Conservation (phyloP, 2,113 vertebrate genomes). For the Hipposideros armiger region DNA sequence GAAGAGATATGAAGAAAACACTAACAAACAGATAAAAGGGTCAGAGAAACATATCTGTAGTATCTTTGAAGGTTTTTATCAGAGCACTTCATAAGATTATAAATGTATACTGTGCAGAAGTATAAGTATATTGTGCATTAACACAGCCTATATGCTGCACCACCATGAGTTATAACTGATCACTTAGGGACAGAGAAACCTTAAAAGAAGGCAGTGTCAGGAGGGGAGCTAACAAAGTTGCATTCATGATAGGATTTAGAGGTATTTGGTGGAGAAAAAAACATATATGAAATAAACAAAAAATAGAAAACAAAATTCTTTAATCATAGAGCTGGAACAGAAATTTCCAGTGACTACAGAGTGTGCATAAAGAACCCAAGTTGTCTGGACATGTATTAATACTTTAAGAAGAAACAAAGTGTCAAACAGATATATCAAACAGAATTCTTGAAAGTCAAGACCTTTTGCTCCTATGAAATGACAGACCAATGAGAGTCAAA, state of each 20-base stretch:
- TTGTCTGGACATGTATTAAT: neutral
- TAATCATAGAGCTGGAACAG: neutral
- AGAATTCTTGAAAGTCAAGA: neutral
- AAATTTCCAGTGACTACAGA: neutral
- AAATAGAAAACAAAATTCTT: neutral
- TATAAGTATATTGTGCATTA: neutral
- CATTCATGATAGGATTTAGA: neutral
- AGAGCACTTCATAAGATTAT: neutral
- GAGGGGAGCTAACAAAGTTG: neutral
- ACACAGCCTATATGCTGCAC: neutral
- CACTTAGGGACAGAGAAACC: neutral
- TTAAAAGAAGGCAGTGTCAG: neutral
- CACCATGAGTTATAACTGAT: neutral
- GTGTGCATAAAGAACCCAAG: neutral
- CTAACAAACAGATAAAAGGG: neutral
- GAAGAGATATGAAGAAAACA: neutral
- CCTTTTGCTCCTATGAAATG: neutral
- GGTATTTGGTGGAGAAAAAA: neutral
- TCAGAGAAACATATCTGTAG: neutral
- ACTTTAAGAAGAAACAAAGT: neutral
- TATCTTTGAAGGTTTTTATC: neutral
- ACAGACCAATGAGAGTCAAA: neutral
- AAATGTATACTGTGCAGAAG: neutral
- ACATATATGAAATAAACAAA: neutral
- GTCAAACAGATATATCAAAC: neutral